Base-by-base conservation (phyloP, 2,888 invertebrate species). In the Nudaria mundana region DNA sequence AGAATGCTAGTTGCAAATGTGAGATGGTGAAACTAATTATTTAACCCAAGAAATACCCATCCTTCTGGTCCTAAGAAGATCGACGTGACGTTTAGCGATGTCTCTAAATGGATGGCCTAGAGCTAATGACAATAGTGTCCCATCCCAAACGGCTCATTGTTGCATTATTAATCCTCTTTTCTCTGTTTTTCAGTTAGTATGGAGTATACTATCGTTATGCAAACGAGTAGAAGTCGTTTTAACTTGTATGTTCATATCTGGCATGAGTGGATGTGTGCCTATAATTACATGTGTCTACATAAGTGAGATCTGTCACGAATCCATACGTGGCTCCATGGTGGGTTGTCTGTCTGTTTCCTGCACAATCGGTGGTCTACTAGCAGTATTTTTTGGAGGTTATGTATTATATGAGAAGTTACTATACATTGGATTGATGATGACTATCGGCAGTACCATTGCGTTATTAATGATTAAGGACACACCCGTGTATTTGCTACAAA, bases 291-390 rank as follows among this genome's bases (percentile, higher is more conserved):
- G 52, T 0, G 51, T 64, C 1, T 64, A 51, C 39, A 52, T 62
- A 24, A 48, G 49, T 8, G 64, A 64, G 31, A 58, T 59, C 20
- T 64, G 47, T 22, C 59, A 59, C 18, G 52, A 59, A 11, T 50
- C 52, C 3, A 55, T 64, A 1, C 36, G 67, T 45, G 66, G 66
- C 5, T 44, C 50, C 5, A 60, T 58, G 61, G 40, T 56, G 3
- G 29, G 48, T 11, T 22, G 38, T 12, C 46, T 42, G 5, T 41
- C 57, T 28, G 44, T 59, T 0, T 47, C 48, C 0, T 54, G 40
- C 12, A 58, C 55, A 2, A 14, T 61, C 2, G 59, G 59, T 2
- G 44, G 48, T 20, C 18, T 59, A 6, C 10, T 59, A 0, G 41
- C 55, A 1, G 61, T 57, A 16, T 1, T 45, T 2, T 26, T 59